Conservation (phyloP, 2,797 vertebrate species). For the Sebastes baramenuke region DNA sequence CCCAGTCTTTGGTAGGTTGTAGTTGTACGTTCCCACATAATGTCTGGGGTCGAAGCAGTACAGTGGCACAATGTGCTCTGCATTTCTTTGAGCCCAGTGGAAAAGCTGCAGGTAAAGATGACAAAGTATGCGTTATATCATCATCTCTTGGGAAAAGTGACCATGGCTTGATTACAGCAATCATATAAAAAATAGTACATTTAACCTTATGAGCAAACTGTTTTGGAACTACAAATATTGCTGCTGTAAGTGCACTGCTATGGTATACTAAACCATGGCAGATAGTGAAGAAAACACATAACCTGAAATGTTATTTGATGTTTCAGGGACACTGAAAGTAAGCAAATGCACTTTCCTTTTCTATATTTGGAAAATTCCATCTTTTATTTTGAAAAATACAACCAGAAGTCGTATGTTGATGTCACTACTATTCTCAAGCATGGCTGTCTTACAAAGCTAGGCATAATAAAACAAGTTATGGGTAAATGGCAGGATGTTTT, state of each 20-base stretch:
- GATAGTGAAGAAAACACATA: background rate
- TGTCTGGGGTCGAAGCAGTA: conserved; percentile 89
- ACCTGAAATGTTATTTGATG: background rate
- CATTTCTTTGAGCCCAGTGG: conserved; percentile 84
- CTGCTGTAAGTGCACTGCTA: background rate
- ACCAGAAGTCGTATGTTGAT: background rate
- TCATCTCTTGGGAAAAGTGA: background rate
- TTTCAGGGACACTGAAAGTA: background rate
- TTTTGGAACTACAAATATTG: background rate
- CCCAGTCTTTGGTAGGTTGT: conserved; percentile 84
- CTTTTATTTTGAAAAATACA: conserved; percentile 21
- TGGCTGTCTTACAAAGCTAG: background rate
- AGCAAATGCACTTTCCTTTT: background rate
- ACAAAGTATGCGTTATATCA: background rate
- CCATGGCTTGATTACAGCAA: background rate
- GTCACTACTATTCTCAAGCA: too few relatives aligned
- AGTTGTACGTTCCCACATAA: conserved; percentile 79
- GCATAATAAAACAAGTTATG: fast-evolving
- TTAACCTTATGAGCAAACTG: background rate
- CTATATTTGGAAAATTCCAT: background rate
- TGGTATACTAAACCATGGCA: background rate
- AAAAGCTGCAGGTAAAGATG: conserved; percentile 74
- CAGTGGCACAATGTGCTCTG: conserved; percentile 83
- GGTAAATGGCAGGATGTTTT: too few relatives aligned
- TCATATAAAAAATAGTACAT: background rate